Evolutionary conservation across 1,140 invertebrate genomes (phyloP).

Genomic region (Cydia splendana): DNA sequence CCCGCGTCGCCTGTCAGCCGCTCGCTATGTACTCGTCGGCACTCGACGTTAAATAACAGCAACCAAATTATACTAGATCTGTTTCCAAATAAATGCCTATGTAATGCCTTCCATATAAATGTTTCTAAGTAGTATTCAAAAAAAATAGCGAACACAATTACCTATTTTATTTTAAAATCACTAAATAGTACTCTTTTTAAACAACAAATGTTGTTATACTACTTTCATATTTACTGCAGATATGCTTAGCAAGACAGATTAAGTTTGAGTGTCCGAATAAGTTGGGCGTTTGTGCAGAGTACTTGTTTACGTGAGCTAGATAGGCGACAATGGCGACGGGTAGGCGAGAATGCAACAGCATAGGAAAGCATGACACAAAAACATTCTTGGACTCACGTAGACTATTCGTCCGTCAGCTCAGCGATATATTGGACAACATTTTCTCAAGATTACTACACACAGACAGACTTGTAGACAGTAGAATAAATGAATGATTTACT

Average conservation of each 20-base stretch:
- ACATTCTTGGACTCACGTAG: too few species aligned
- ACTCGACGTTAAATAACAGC: slow-evolving; percentile 16
- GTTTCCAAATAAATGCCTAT: background rate
- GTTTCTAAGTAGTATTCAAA: too few species aligned
- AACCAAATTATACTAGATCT: background rate
- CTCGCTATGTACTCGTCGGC: slow-evolving; percentile 31
- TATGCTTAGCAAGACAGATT: background rate
- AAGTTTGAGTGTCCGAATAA: slow-evolving; percentile 29
- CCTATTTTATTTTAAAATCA: background rate
- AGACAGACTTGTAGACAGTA: too few species aligned
- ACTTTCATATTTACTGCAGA: background rate
- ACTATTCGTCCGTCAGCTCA: too few species aligned
- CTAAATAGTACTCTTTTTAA: background rate
- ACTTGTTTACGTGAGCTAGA: slow-evolving; percentile 52
- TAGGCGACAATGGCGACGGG: slow-evolving; percentile 44
- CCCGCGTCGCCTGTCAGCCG: slow-evolving; percentile 35
- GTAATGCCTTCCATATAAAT: background rate
- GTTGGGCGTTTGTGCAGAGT: slow-evolving; percentile 37
- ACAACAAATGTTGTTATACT: background rate
- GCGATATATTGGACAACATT: too few species aligned
- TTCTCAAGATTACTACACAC: too few species aligned
- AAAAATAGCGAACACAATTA: too few species aligned
- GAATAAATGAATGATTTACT: too few species aligned
- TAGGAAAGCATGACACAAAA: slow-evolving; percentile 20
- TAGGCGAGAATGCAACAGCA: slow-evolving; percentile 34